These are phyloP conservation scores for Dynastes tityus DNA, from an alignment of 2,888 invertebrate genomes.

Conservation along the genomic window DNA sequence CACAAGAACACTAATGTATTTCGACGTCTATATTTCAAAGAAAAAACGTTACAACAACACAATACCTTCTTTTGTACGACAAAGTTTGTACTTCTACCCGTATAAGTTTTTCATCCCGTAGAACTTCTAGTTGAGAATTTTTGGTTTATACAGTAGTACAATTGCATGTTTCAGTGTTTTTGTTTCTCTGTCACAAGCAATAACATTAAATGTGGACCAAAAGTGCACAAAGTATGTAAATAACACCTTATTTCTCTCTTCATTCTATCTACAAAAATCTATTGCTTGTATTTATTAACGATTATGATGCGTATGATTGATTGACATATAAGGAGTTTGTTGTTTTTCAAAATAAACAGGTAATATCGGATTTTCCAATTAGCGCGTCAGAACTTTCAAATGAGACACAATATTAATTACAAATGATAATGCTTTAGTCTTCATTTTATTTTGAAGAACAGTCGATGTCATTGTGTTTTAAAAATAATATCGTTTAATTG, in stretches of 20 bases:
- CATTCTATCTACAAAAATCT: constrained; percentile 42
- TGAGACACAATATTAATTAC: too few relatives aligned
- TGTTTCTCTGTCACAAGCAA: constrained; percentile 64
- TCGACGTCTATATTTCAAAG: background rate
- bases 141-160: constrained; percentile 44
- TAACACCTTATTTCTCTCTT: constrained; percentile 50
- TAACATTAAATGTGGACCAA: constrained; percentile 59
- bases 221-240: constrained; percentile 62
- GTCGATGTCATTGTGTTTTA: too few relatives aligned
- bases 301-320: constrained; percentile 27
- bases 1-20: constrained; percentile 37
- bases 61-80: constrained; percentile 10
- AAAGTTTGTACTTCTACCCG: background rate
- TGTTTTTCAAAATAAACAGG: too few relatives aligned
- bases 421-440: too few relatives aligned
- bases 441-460: too few relatives aligned
- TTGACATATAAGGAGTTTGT: constrained; percentile 23
- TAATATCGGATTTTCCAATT: too few relatives aligned
- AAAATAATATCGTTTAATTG: too few relatives aligned
- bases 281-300: constrained; percentile 46
- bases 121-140: constrained; percentile 32
- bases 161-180: constrained; percentile 64
- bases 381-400: too few relatives aligned
- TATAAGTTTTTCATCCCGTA: constrained; percentile 15
- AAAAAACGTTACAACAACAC: constrained; percentile 18